Conservation (phyloP, 2,113 vertebrate species). For the Leptobrachium ailaonicum region DNA sequence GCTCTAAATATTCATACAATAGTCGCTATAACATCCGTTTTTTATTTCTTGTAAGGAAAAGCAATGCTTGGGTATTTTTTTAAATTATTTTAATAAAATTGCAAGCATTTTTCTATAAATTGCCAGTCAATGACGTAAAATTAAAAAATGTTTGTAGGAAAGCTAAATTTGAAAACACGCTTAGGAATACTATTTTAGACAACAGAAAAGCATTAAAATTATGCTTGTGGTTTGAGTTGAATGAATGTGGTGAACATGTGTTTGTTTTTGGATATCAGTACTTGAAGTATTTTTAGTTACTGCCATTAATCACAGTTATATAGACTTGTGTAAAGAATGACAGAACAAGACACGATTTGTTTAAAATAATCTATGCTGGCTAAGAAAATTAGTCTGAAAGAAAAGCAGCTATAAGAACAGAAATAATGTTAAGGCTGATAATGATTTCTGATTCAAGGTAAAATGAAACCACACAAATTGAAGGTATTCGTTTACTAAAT, state of each 20-base stretch:
- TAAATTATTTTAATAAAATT: too few relatives aligned
- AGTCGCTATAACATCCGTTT: too few relatives aligned
- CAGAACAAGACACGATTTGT: not conserved
- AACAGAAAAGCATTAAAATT: too few relatives aligned
- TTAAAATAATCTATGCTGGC: slow-evolving; percentile 5
- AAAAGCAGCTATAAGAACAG: not conserved
- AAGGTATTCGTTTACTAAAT: not conserved
- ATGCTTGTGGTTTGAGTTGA: too few relatives aligned
- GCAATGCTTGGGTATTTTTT: too few relatives aligned
- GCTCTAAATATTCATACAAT: too few relatives aligned
- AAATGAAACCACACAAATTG: slow-evolving; percentile 1
- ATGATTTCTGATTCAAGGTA: slow-evolving; percentile 33
- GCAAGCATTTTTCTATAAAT: too few relatives aligned
- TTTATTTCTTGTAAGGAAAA: too few relatives aligned
- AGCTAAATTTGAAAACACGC: too few relatives aligned
- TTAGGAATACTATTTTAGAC: too few relatives aligned
- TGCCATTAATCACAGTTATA: slow-evolving; percentile 8
- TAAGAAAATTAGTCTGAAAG: slow-evolving; percentile 6
- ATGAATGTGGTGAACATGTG: not conserved
- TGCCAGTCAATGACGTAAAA: too few relatives aligned
- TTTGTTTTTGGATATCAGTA: not conserved
- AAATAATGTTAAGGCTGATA: slow-evolving; percentile 23
- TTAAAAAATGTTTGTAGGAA: too few relatives aligned
- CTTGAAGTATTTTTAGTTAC: not conserved
- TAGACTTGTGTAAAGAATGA: not conserved